Evolutionary conservation across 2,888 invertebrate species (phyloP).

Genomic region (Lampropteryx suffumata): DNA sequence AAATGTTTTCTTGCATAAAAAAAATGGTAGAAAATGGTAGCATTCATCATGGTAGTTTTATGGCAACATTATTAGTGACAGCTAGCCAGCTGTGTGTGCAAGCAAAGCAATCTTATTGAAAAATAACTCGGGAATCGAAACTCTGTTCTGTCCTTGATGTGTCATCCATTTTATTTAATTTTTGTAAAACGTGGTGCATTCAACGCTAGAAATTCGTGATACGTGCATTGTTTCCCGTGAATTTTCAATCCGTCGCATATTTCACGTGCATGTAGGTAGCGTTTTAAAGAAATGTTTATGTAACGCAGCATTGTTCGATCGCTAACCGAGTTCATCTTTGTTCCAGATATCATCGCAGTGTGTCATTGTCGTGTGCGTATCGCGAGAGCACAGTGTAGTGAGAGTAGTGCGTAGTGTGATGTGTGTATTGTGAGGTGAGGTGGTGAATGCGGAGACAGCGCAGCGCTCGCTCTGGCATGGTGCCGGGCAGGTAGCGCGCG

Average conservation of each 20-base stretch:
- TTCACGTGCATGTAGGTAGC: slow-evolving; percentile 48
- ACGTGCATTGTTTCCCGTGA: neutral
- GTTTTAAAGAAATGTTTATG: slow-evolving; percentile 77
- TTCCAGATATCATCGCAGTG: slow-evolving; percentile 69
- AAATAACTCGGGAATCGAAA: slow-evolving; percentile 70
- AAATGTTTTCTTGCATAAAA: no score
- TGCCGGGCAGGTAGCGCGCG: slow-evolving; percentile 83
- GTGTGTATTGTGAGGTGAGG: slow-evolving; percentile 40
- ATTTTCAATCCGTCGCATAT: slow-evolving; percentile 27
- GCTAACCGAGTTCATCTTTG: slow-evolving; percentile 71
- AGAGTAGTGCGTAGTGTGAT: slow-evolving; percentile 47
- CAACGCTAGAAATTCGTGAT: slow-evolving; percentile 34
- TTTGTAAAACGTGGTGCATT: slow-evolving; percentile 61
- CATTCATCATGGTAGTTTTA: slow-evolving; percentile 27
- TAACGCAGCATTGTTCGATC: slow-evolving; percentile 73
- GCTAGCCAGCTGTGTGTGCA: slow-evolving; percentile 62
- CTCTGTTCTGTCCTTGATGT: slow-evolving; percentile 76
- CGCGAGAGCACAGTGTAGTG: slow-evolving; percentile 35
- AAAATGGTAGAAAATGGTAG: slow-evolving; percentile 40
- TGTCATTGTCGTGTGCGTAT: slow-evolving; percentile 41
- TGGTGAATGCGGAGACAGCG: slow-evolving; percentile 69
- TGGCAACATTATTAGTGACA: slow-evolving; percentile 70
- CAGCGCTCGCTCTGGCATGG: slow-evolving; percentile 79
- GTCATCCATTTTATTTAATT: slow-evolving; percentile 74
- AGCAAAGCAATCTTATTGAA: slow-evolving; percentile 55